A percentile compares a stretch with the other conserved stretches of the same genome.
These are phyloP conservation scores for Sylvia borin DNA, from an alignment of 2,797 vertebrate species.

Conservation along the genomic window DNA sequence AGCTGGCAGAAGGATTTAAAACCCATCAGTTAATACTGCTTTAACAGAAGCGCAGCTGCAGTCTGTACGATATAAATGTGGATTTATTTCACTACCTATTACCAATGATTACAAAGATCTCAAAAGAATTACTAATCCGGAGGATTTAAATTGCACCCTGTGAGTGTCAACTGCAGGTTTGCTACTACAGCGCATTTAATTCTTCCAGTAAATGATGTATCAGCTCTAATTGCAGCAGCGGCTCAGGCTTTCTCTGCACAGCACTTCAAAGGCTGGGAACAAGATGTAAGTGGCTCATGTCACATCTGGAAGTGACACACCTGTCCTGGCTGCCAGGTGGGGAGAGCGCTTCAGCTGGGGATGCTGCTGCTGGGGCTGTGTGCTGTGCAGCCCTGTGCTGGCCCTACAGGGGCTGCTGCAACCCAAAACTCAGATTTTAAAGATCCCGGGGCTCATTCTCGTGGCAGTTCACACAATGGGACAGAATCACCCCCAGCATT, in stretches of 20 bases:
- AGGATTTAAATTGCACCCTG: constrained; percentile 57
- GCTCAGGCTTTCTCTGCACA: constrained; percentile 14
- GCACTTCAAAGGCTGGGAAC: constrained; percentile 34
- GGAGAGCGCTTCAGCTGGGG: background rate
- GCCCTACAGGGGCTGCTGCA: background rate
- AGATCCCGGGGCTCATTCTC: background rate
- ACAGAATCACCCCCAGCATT: background rate
- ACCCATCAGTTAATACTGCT: constrained; percentile 8
- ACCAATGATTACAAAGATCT: constrained; percentile 61
- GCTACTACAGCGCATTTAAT: constrained; percentile 32
- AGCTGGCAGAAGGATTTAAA: constrained; percentile 59
- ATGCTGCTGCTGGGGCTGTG: background rate
- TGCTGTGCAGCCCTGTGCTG: background rate
- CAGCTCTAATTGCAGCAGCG: background rate
- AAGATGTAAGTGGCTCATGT: background rate
- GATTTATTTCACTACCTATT: constrained; percentile 66
- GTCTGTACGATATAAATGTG: constrained; percentile 47
- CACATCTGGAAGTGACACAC: background rate
- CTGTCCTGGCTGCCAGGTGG: background rate
- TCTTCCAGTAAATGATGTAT: constrained; percentile 33
- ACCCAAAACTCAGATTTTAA: background rate
- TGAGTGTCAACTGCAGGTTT: constrained; percentile 53
- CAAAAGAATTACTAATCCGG: constrained; percentile 56
- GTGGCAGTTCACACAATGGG: background rate
- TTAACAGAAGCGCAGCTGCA: constrained; percentile 56